Evolutionary conservation across 64 coral and sea anemone genomes (phyloP).

Genomic region (Anthopleura sola): DNA sequence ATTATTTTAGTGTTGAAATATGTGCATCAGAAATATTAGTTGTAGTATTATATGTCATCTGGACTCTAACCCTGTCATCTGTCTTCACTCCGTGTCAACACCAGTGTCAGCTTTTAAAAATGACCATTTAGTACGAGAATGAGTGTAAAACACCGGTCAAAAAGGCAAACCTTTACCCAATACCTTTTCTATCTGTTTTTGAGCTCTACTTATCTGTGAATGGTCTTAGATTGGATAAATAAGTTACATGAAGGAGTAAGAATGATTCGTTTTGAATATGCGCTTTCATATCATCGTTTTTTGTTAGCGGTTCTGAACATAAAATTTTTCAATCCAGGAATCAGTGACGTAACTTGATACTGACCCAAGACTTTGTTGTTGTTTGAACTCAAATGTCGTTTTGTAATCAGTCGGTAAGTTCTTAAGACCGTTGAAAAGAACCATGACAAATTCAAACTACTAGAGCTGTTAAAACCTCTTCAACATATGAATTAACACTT

Average conservation of each 20-base stretch:
- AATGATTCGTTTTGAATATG: not conserved
- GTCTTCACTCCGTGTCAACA: no score
- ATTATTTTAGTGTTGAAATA: not conserved
- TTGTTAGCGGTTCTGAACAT: not conserved
- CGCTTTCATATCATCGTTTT: not conserved
- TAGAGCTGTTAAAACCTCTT: not conserved
- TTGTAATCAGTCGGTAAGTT: not conserved
- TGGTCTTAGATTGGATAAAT: not conserved
- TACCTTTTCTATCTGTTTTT: not conserved
- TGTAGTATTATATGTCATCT: not conserved
- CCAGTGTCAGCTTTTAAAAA: not conserved
- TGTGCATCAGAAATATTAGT: not conserved
- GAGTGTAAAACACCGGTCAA: not conserved
- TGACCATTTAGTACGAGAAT: not conserved
- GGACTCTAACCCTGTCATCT: no score
- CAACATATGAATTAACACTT: no score
- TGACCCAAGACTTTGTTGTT: not conserved
- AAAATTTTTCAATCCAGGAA: not conserved
- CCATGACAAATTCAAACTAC: not conserved
- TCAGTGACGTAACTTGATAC: not conserved
- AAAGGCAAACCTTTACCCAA: not conserved
- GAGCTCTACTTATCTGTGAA: not conserved
- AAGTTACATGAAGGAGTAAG: not conserved
- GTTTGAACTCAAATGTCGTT: not conserved
- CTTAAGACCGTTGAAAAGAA: not conserved